Percentiles rank a stretch among this genome's conserved stretches.
Conservation (phyloP, 2,888 invertebrate genomes). For the Vesta saturnalis region DNA sequence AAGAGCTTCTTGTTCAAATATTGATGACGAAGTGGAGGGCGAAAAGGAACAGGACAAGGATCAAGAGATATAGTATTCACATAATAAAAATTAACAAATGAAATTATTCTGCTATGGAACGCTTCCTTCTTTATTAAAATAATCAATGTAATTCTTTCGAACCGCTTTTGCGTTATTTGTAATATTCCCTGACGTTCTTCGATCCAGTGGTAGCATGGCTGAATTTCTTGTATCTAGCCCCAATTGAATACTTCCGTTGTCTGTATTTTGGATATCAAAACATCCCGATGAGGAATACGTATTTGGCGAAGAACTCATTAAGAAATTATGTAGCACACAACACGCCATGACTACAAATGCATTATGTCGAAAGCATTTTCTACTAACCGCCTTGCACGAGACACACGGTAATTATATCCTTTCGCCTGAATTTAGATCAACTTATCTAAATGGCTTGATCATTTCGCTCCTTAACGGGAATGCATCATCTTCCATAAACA, state of each 20-base stretch:
- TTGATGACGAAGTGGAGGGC: neutral
- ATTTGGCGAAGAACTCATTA: neutral
- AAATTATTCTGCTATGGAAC: neutral
- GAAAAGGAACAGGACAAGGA: neutral
- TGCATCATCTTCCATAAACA: slow-evolving; percentile 39
- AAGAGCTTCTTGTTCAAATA: neutral
- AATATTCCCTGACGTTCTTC: neutral
- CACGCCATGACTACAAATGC: neutral
- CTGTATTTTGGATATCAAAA: too few species aligned
- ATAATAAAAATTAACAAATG: neutral
- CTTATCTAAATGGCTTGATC: neutral
- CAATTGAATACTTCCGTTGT: neutral
- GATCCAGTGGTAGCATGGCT: too few species aligned
- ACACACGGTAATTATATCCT: neutral
- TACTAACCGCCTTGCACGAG: neutral
- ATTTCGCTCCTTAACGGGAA: neutral
- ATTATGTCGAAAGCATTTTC: neutral
- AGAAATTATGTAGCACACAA: neutral
- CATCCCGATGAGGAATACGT: too few species aligned
- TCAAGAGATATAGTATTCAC: too few species aligned
- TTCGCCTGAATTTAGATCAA: neutral
- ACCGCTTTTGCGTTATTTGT: neutral
- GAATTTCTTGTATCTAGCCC: neutral
- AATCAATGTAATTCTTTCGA: neutral
- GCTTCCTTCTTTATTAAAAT: neutral